These are phyloP conservation scores for Zaprionus gabonicus DNA, from an alignment of 1,140 invertebrate genomes.

Conservation along the genomic window DNA sequence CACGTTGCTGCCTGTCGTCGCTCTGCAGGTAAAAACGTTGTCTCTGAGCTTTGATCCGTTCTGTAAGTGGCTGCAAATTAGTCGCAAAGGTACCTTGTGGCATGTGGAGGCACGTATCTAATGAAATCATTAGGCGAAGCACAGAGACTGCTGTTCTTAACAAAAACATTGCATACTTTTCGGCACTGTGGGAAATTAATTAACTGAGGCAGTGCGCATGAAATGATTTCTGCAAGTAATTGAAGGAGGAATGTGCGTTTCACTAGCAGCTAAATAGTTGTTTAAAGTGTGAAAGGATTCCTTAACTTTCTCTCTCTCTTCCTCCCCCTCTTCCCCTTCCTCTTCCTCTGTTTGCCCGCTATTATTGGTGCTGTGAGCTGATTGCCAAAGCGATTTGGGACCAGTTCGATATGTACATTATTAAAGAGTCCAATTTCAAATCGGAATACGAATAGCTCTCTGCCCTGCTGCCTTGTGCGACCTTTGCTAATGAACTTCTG, in stretches of 20 bases:
- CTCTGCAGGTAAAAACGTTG: neutral
- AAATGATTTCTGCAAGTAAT: neutral
- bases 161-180: neutral
- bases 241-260: too few species aligned
- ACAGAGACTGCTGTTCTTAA: neutral
- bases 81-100: neutral
- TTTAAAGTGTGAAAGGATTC: too few species aligned
- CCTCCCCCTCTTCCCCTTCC: neutral
- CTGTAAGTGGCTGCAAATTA: neutral
- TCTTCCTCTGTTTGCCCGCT: neutral
- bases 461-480: conserved; percentile 1
- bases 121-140: neutral
- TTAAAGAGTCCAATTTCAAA: neutral
- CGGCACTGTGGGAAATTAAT: neutral
- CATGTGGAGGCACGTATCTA: neutral
- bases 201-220: neutral
- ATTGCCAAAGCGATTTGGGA: neutral
- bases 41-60: neutral
- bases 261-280: too few species aligned
- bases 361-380: too few species aligned
- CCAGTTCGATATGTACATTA: neutral
- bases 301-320: too few species aligned
- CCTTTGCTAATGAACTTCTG: conserved; percentile 30
- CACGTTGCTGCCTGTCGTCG: neutral
- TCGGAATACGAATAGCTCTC: neutral